A percentile compares a stretch with the other conserved stretches of the same genome.
Evolutionary conservation across 2,113 vertebrate genomes (phyloP).

Genomic region (Rhinopithecus roxellana): DNA sequence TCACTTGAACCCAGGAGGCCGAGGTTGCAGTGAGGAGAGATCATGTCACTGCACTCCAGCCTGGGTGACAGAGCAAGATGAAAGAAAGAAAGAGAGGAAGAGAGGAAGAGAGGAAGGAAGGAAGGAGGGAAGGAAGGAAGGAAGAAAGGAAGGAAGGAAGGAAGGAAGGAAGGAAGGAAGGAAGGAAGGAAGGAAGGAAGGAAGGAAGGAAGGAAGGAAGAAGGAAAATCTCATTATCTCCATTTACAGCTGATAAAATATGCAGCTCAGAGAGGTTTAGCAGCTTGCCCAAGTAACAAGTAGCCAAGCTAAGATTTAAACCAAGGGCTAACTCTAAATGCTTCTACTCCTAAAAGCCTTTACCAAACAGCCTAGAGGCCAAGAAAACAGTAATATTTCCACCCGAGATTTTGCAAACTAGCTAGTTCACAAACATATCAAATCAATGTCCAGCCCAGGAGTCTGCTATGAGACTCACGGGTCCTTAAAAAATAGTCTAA

Average conservation of each 20-base stretch:
- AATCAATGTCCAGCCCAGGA: background rate
- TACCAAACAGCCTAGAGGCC: background rate
- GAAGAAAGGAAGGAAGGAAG: accelerated
- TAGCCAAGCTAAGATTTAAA: background rate
- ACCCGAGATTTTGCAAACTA: background rate
- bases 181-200: too few relatives aligned
- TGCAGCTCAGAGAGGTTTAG: background rate
- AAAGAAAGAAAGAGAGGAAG: too few relatives aligned
- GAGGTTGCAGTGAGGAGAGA: too few relatives aligned
- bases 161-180: too few relatives aligned
- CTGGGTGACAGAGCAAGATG: background rate
- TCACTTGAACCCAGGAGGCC: too few relatives aligned
- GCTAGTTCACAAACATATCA: background rate
- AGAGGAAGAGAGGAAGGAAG: too few relatives aligned
- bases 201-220: too few relatives aligned
- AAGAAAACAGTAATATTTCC: background rate
- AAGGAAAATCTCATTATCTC: too few relatives aligned
- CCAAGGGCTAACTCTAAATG: background rate
- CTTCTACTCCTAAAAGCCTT: background rate
- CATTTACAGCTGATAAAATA: background rate
- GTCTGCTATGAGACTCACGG: background rate
- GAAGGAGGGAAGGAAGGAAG: accelerated
- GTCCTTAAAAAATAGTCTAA: background rate
- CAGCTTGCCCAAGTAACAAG: background rate
- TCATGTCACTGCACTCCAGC: too few relatives aligned